Conservation (phyloP, 2,113 vertebrate species). For the Himantopus leucocephalus region DNA sequence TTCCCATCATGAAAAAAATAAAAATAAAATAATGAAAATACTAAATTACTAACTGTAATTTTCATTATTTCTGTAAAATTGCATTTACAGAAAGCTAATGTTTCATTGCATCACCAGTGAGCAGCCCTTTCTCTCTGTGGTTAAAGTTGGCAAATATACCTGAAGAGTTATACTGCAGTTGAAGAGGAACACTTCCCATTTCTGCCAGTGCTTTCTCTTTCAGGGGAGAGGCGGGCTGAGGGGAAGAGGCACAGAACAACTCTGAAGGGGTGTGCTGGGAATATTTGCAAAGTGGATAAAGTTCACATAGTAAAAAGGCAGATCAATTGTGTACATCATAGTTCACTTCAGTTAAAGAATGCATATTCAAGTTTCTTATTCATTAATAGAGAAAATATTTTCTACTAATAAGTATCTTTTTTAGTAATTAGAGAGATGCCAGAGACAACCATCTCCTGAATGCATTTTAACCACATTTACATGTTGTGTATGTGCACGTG, state of each 20-base stretch:
- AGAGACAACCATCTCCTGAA: neutral
- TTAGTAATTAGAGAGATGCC: neutral
- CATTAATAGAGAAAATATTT: neutral
- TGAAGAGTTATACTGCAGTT: slow-evolving; percentile 10
- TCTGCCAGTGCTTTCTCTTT: neutral
- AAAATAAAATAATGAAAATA: neutral
- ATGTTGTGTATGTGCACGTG: fast-evolving
- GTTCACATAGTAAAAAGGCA: neutral
- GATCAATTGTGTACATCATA: neutral
- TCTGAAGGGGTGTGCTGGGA: neutral
- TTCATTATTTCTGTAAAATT: neutral
- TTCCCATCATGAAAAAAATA: neutral
- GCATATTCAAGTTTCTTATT: neutral
- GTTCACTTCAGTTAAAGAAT: neutral
- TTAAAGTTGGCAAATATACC: slow-evolving; percentile 15
- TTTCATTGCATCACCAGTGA: neutral
- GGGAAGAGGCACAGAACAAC: neutral
- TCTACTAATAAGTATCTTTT: neutral
- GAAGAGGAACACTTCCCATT: neutral
- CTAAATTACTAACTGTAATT: neutral
- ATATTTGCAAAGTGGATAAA: neutral
- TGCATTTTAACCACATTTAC: neutral
- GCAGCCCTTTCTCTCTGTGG: neutral
- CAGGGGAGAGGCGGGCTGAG: neutral
- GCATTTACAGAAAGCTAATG: neutral